These are phyloP conservation scores for Picathartes gymnocephalus DNA, from an alignment of 2,113 vertebrate genomes.

Conservation along the genomic window DNA sequence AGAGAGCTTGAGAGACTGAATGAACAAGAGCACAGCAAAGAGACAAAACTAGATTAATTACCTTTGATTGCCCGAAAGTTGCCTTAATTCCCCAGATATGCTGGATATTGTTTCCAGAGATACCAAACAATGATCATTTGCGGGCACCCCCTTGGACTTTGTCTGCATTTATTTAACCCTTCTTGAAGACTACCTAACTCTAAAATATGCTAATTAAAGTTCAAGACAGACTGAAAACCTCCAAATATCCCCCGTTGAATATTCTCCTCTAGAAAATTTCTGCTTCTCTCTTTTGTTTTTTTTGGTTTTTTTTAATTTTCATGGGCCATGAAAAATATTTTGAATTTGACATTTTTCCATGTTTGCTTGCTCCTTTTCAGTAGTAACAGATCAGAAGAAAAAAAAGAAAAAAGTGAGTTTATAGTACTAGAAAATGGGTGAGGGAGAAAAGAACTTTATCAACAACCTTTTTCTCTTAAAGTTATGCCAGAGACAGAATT, in stretches of 20 bases:
- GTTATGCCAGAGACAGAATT: not conserved
- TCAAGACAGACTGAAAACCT: not conserved
- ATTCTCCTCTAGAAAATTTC: not conserved
- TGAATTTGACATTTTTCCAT: not conserved
- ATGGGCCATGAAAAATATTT: not conserved
- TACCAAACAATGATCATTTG: not conserved
- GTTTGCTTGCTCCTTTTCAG: not conserved
- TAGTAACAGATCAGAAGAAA: not conserved
- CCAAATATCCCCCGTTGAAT: not conserved
- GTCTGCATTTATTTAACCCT: not conserved
- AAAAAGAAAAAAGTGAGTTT: not conserved
- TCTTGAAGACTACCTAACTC: not conserved
- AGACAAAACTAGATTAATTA: not conserved
- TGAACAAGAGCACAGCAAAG: not conserved
- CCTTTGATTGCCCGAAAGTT: not conserved
- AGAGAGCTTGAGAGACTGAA: not conserved
- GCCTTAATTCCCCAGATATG: not conserved
- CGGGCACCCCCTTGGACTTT: not conserved
- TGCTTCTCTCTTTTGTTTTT: not conserved
- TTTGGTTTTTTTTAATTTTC: not conserved
- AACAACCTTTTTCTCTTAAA: not conserved
- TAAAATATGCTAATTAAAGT: not conserved
- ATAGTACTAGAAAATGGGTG: not conserved
- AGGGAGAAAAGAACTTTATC: not conserved
- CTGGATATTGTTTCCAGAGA: not conserved